A percentile compares a stretch with the other conserved stretches of the same genome.
Conservation (phyloP, 2,888 invertebrate species). For the Yponomeuta sedellus region DNA sequence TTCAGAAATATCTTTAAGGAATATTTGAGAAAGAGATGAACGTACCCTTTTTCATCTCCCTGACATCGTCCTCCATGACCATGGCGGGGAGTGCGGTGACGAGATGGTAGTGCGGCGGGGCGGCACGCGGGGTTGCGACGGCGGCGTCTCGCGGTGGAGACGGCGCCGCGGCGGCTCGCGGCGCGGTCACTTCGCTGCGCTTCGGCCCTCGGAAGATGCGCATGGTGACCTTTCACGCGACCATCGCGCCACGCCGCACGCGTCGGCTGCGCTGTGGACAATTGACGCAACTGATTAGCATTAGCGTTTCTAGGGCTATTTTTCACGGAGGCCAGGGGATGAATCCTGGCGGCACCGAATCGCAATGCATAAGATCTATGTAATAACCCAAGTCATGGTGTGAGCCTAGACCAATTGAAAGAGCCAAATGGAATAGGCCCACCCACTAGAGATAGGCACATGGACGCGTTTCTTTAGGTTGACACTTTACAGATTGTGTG, state of each 20-base stretch:
- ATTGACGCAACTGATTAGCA: background rate
- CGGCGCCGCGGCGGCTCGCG: constrained; percentile 59
- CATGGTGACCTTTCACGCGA: constrained; percentile 75
- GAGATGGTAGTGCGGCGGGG: constrained; percentile 79
- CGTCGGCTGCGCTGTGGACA: constrained; percentile 31
- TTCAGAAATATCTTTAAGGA: background rate
- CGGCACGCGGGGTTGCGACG: constrained; percentile 33
- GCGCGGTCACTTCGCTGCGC: constrained; percentile 79
- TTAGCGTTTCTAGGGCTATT: background rate
- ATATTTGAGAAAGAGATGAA: background rate
- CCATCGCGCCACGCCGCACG: constrained; percentile 61
- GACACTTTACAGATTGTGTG: too few relatives aligned
- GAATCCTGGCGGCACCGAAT: too few relatives aligned
- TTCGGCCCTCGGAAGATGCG: constrained; percentile 80
- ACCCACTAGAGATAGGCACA: too few relatives aligned
- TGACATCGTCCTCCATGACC: constrained; percentile 82
- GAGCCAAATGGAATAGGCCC: too few relatives aligned
- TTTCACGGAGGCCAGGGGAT: too few relatives aligned
- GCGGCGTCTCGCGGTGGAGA: constrained; percentile 59
- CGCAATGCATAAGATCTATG: too few relatives aligned
- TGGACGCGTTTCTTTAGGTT: background rate
- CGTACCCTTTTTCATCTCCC: constrained; percentile 77
- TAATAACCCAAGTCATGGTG: too few relatives aligned
- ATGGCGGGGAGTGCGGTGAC: constrained; percentile 87
- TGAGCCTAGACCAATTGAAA: too few relatives aligned